phyloP scores from a whole-genome alignment of 2,113 vertebrate species.

The Carassius carassius region DNA sequence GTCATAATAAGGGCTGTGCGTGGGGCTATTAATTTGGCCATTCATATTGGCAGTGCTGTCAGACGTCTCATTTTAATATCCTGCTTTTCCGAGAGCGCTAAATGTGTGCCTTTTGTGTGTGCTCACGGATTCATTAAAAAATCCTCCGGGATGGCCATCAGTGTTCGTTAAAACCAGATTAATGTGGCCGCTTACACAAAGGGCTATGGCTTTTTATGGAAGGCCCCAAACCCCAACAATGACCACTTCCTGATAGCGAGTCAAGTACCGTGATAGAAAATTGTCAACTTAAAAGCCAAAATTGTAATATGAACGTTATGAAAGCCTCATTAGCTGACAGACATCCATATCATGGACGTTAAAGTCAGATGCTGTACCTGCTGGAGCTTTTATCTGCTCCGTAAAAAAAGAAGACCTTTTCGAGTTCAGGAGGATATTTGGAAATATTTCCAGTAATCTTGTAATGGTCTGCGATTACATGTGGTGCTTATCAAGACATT shows the following conservation, averaged over 20 bases:
- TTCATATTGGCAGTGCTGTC: slow-evolving; percentile 57
- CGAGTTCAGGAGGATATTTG: not conserved
- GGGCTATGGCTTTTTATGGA: slow-evolving; percentile 53
- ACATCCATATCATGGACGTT: slow-evolving; percentile 55
- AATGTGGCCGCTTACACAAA: slow-evolving; percentile 59
- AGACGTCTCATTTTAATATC: slow-evolving; percentile 62
- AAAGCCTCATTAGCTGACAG: slow-evolving; percentile 56
- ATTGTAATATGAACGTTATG: slow-evolving; percentile 51
- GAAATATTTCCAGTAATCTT: not conserved
- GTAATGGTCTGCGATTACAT: not conserved
- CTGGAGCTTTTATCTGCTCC: slow-evolving; percentile 36
- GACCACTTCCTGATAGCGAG: slow-evolving; percentile 55
- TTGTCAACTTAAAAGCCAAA: slow-evolving; percentile 51
- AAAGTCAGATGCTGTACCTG: slow-evolving; percentile 50
- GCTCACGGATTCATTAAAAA: slow-evolving; percentile 60
- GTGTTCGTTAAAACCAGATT: slow-evolving; percentile 61
- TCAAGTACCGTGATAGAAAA: slow-evolving; percentile 58
- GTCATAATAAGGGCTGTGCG: slow-evolving; percentile 60
- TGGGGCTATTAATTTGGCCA: slow-evolving; percentile 58
- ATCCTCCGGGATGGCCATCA: slow-evolving; percentile 56
- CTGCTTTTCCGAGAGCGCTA: slow-evolving; percentile 52
- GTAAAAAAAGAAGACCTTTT: slow-evolving; percentile 34
- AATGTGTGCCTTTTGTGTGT: slow-evolving; percentile 55
- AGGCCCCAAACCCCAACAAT: slow-evolving; percentile 46
- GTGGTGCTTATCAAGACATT: not conserved